A percentile compares a stretch with the other conserved stretches of the same genome.
These are phyloP conservation scores for Leptopilina myrica DNA, from an alignment of 2,888 invertebrate genomes.

Conservation along the genomic window DNA sequence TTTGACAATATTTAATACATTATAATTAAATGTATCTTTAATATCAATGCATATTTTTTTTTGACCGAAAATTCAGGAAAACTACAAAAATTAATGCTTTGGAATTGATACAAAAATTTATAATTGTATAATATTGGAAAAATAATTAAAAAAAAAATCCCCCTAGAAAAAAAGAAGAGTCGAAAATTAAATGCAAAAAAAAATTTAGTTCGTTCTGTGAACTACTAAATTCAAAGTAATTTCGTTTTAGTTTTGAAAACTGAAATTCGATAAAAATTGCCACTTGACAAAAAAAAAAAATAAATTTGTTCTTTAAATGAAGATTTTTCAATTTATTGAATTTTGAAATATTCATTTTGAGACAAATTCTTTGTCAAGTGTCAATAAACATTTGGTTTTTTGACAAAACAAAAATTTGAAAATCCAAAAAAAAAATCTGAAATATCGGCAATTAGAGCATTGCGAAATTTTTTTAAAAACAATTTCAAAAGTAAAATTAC, in stretches of 20 bases:
- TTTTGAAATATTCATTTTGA: not conserved
- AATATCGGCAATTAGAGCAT: slow-evolving; percentile 27
- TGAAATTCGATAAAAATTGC: not conserved
- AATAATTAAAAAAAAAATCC: not conserved
- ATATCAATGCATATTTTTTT: too few species aligned
- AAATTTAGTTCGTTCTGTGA: slow-evolving; percentile 6
- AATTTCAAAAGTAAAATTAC: not conserved
- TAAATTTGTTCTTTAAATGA: not conserved
- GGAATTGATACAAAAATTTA: not conserved
- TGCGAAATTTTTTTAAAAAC: slow-evolving; percentile 24
- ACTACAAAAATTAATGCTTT: too few species aligned
- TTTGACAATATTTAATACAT: slow-evolving; percentile 41
- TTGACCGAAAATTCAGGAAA: too few species aligned
- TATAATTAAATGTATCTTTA: slow-evolving; percentile 11
- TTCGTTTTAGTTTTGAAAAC: slow-evolving; percentile 7
- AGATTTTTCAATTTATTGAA: not conserved
- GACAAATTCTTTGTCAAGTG: slow-evolving; percentile 7
- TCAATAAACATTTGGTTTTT: slow-evolving; percentile 20
- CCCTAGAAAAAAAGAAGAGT: slow-evolving; percentile 2
- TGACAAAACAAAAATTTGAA: not conserved
- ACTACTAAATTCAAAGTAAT: slow-evolving; percentile 19
- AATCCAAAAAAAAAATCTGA: slow-evolving; percentile 6
- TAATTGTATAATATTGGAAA: slow-evolving; percentile 16
- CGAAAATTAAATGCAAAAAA: slow-evolving; percentile 11
- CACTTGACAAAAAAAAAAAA: not conserved